phyloP scores from a whole-genome alignment of 2,888 invertebrate genomes.

The Allolobophora icterica region DNA sequence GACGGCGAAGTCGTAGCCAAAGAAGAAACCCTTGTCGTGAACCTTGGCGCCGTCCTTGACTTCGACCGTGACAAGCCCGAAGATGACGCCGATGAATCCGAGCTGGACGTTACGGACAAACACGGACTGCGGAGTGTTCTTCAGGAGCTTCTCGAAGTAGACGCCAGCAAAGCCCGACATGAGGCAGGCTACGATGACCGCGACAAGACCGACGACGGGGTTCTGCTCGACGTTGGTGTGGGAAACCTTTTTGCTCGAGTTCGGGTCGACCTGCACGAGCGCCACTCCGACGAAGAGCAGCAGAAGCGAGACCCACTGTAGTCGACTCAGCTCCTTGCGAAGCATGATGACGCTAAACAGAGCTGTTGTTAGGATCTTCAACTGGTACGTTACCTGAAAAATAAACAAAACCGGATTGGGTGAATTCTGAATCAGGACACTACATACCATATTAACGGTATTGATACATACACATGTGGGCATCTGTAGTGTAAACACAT shows the following conservation, averaged over 20 bases:
- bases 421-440: not conserved
- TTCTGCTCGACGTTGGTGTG: conserved; percentile 52
- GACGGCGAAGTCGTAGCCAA: conserved; percentile 73
- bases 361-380: conserved; percentile 69
- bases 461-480: not conserved
- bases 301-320: conserved; percentile 67
- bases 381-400: conserved; percentile 68
- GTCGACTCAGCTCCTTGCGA: conserved; percentile 59
- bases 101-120: conserved; percentile 99
- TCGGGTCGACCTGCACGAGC: conserved; percentile 65
- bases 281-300: conserved; percentile 67
- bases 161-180: conserved; percentile 97
- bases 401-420: not conserved
- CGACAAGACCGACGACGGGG: conserved; percentile 56
- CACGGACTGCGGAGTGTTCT: conserved; percentile 76
- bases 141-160: conserved; percentile 91
- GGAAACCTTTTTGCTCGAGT: conserved; percentile 40
- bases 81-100: conserved; percentile 86
- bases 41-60: conserved; percentile 59
- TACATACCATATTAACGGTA: too few relatives aligned
- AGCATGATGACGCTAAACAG: conserved; percentile 67
- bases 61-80: conserved; percentile 83
- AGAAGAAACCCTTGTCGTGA: conserved; percentile 75
- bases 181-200: conserved; percentile 69
- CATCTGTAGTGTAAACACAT: not conserved